Percentiles rank a stretch among this genome's conserved stretches.
phyloP scores from a whole-genome alignment of 2,797 vertebrate genomes.

The Urophycis tenuis region DNA sequence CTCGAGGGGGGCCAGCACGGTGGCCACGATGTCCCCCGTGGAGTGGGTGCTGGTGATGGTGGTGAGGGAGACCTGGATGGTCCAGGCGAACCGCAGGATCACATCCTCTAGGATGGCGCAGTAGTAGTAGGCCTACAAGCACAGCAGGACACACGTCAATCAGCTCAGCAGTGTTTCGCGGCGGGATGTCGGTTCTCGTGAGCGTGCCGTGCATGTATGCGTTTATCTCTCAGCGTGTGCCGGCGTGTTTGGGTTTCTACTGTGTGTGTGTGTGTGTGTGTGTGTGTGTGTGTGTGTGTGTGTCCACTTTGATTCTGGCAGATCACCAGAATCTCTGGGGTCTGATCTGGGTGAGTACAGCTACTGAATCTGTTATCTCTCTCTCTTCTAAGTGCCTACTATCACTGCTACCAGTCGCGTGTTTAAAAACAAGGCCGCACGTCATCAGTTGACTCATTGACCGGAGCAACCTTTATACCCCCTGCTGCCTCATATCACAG shows the following conservation, averaged over 20 bases:
- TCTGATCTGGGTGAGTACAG: neutral
- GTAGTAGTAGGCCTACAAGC: constrained; percentile 91
- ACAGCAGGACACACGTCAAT: constrained; percentile 2
- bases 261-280: neutral
- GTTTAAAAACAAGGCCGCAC: neutral
- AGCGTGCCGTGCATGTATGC: neutral
- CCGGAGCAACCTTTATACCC: neutral
- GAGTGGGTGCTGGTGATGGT: constrained; percentile 73
- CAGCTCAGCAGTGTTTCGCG: neutral
- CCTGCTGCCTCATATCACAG: neutral
- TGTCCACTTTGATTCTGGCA: neutral
- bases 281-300: too few species aligned
- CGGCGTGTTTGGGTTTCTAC: neutral
- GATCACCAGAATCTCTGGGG: neutral
- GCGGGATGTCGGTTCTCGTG: neutral
- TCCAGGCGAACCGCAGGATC: constrained; percentile 95
- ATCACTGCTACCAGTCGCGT: neutral
- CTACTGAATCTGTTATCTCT: neutral
- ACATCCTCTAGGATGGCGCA: constrained; percentile 94
- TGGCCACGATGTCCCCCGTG: constrained; percentile 81
- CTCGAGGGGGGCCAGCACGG: constrained; percentile 90
- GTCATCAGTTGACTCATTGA: neutral
- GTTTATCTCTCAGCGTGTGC: constrained; percentile 5
- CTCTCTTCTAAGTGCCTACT: neutral
- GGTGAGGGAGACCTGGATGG: constrained; percentile 85